Percentiles rank a stretch among this genome's conserved stretches.
Conservation (phyloP, 2,888 invertebrate species). For the Stenoptilia bipunctidactyla region DNA sequence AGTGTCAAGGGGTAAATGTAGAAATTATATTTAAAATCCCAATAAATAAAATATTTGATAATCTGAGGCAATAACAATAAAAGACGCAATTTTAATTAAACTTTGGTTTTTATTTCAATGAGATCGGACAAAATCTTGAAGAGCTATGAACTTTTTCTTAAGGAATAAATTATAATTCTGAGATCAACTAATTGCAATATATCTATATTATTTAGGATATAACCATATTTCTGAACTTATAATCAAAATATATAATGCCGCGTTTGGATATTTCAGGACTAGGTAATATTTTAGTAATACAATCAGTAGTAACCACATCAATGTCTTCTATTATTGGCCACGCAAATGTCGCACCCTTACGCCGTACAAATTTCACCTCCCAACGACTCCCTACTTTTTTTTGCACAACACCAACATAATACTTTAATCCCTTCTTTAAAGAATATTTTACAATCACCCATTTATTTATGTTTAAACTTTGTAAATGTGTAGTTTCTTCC, state of each 20-base stretch:
- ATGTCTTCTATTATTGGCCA: background rate
- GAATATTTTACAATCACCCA: background rate
- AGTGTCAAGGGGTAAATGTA: too few relatives aligned
- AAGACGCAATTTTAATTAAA: constrained; percentile 1
- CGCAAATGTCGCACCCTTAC: constrained; percentile 1
- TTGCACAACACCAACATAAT: background rate
- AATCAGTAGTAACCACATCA: constrained; percentile 1
- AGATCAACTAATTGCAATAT: background rate
- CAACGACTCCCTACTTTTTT: constrained; percentile 1
- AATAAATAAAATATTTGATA: too few relatives aligned
- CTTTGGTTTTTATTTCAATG: constrained; percentile 5
- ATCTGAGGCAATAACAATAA: constrained; percentile 4
- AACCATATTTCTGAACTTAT: constrained; percentile 5
- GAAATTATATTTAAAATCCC: too few relatives aligned
- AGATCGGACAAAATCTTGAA: constrained; percentile 3
- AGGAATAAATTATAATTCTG: background rate
- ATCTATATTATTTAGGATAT: constrained; percentile 1
- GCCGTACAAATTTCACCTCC: constrained; percentile 1
- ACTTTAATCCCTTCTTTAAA: constrained; percentile 1
- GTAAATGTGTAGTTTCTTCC: background rate
- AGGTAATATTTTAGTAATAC: constrained; percentile 2
- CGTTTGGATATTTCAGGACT: constrained; percentile 3
- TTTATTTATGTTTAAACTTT: background rate
- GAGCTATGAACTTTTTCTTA: constrained; percentile 5
- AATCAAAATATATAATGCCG: constrained; percentile 3